These are phyloP conservation scores for Fragum whitleyi DNA, from an alignment of 2,888 invertebrate species.

Conservation along the genomic window DNA sequence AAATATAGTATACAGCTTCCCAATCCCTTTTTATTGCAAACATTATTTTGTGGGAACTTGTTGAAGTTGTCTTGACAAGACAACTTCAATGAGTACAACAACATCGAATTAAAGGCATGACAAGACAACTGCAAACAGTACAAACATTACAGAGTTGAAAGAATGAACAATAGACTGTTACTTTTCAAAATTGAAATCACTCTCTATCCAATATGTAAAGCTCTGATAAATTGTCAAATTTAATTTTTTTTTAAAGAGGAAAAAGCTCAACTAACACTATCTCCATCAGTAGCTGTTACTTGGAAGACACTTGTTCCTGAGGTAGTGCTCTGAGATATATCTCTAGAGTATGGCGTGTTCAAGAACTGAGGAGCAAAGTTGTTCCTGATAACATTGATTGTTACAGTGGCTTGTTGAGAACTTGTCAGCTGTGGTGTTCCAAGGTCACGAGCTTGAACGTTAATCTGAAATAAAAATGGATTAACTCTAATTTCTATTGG, in stretches of 20 bases:
- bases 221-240: too few species aligned
- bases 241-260: background rate
- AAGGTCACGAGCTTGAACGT: constrained; percentile 74
- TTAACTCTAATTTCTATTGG: constrained; percentile 8
- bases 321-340: constrained; percentile 62
- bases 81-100: too few species aligned
- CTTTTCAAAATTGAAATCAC: too few species aligned
- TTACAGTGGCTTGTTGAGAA: constrained; percentile 68
- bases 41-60: too few species aligned
- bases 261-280: constrained; percentile 60
- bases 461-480: constrained; percentile 67
- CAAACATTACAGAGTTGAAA: too few species aligned
- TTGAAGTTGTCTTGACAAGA: too few species aligned
- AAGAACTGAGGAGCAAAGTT: constrained; percentile 75
- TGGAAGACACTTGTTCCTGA: constrained; percentile 66
- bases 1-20: too few species aligned
- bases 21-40: too few species aligned
- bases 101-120: too few species aligned
- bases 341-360: constrained; percentile 63
- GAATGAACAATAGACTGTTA: too few species aligned
- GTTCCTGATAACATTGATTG: constrained; percentile 75
- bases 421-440: constrained; percentile 72
- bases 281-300: constrained; percentile 70
- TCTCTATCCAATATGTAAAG: too few species aligned
- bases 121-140: too few species aligned